Conservation (phyloP, 2,888 invertebrate genomes). For the Mechanitis mazaeus region DNA sequence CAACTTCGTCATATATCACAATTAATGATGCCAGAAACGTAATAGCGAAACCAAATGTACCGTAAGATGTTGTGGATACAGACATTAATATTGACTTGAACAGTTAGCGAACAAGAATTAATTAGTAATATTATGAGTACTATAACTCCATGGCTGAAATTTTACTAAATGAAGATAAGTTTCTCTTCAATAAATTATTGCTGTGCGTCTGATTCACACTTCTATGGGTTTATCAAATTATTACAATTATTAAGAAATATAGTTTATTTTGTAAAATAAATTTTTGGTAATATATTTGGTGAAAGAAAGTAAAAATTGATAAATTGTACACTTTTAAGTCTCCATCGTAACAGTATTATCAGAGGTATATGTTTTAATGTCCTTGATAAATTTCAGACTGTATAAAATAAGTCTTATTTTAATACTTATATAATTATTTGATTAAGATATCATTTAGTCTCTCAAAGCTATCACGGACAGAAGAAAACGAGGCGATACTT, state of each 20-base stretch:
- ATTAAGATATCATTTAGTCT: slow-evolving; percentile 1
- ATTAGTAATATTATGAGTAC: slow-evolving; percentile 20
- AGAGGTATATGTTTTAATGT: no score
- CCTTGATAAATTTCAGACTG: no score
- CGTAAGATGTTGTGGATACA: slow-evolving; percentile 15
- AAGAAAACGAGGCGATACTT: slow-evolving; percentile 30
- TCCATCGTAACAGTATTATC: no score
- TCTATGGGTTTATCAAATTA: slow-evolving; percentile 11
- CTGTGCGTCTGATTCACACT: slow-evolving; percentile 14
- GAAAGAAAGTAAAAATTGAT: no score
- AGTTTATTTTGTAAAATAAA: no score
- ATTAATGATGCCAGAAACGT: slow-evolving; percentile 21
- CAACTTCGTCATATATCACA: slow-evolving; percentile 18
- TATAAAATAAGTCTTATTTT: no score
- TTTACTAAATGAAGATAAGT: slow-evolving; percentile 19
- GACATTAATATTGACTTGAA: slow-evolving; percentile 19
- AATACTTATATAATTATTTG: not conserved
- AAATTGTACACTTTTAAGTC: no score
- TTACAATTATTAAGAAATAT: no score
- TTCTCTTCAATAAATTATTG: slow-evolving; percentile 18
- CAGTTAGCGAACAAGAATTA: slow-evolving; percentile 20
- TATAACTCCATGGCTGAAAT: slow-evolving; percentile 15
- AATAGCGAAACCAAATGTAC: slow-evolving; percentile 24
- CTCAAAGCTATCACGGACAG: slow-evolving; percentile 17
- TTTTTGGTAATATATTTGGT: no score